Percentiles rank a stretch among this genome's conserved stretches.
phyloP scores from a whole-genome alignment of 2,797 vertebrate species.

The Smutsia gigantea region DNA sequence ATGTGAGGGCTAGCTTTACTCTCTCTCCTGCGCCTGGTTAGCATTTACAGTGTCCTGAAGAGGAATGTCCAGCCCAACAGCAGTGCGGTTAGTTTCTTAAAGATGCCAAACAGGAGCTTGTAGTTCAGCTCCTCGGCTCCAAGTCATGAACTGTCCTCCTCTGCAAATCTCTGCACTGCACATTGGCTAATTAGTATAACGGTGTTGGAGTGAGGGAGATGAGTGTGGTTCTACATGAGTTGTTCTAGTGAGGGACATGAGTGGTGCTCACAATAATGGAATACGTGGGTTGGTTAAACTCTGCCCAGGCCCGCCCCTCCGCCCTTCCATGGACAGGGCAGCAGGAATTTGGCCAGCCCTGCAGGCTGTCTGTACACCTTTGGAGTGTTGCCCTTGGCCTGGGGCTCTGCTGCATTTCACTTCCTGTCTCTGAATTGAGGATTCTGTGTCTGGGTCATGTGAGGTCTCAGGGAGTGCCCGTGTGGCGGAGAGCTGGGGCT shows the following conservation, averaged over 20 bases:
- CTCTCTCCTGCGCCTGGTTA: neutral
- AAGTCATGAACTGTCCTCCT: neutral
- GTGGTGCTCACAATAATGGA: fast-evolving
- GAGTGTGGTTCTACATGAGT: too few relatives aligned
- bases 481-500: neutral
- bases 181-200: neutral
- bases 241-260: neutral
- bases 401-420: too few relatives aligned
- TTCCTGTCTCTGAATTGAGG: neutral
- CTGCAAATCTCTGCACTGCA: neutral
- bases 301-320: fast-evolving
- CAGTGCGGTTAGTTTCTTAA: neutral
- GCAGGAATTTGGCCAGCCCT: neutral
- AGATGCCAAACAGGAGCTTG: neutral
- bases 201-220: neutral
- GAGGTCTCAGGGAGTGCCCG: neutral
- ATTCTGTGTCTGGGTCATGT: neutral
- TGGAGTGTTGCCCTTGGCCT: neutral
- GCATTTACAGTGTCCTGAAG: neutral
- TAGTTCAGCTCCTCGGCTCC: neutral
- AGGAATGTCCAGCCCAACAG: neutral
- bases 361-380: neutral
- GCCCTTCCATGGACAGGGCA: fast-evolving
- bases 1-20: neutral
- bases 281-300: neutral